Evolutionary conservation across 2,113 vertebrate genomes (phyloP), one percentile per base, ranked within the genome.

Genomic region (Mus spicilegus): DNA sequence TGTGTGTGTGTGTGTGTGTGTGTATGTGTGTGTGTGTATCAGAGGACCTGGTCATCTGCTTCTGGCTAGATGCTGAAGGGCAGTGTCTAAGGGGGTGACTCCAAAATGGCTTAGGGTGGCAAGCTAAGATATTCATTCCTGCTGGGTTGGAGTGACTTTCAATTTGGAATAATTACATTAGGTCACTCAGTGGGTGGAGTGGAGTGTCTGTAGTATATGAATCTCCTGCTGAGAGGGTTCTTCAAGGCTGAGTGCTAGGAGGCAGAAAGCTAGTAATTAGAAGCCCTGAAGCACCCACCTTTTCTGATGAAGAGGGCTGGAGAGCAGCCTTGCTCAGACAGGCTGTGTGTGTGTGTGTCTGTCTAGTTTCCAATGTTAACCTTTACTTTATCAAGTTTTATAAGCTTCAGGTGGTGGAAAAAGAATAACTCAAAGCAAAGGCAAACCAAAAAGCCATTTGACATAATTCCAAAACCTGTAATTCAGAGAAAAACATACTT

Each of bases 401-500:
- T 56, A 93, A 92, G 78, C 46, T 90, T 95, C 86, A 26, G 13
- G 2, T 24, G 7, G 20, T 86, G 20, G 61, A 86, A 39, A 87
- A 97, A 72, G 30, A 75, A 46, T 39, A 97, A 96, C 0, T 16
- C 87, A 97, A 70, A 63, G 63, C 95, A 89, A 51, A 97, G 12
- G 12, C 65, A 97, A 97, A 84, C 70, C 82, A 93, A 16, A 28
- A 14, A 87, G 2, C 87, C 91, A 93, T 86, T 81, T 96, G 9
- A 90, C 46, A 92, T 87, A 84, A 67, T 39, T 94, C 75, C 63
- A 69, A 90, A 96, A 97, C 97, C 90, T 22, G 22, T 54, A 72
- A 97, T 93, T 97, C 97, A 93, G 93, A 98, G 82, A 89, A 89
- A 95, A n/a, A 76, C 96, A 90, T 94, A 93, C 88, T 93, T 96